Evolutionary conservation across 1,140 invertebrate genomes (phyloP).

Genomic region (Musca vetustissima): DNA sequence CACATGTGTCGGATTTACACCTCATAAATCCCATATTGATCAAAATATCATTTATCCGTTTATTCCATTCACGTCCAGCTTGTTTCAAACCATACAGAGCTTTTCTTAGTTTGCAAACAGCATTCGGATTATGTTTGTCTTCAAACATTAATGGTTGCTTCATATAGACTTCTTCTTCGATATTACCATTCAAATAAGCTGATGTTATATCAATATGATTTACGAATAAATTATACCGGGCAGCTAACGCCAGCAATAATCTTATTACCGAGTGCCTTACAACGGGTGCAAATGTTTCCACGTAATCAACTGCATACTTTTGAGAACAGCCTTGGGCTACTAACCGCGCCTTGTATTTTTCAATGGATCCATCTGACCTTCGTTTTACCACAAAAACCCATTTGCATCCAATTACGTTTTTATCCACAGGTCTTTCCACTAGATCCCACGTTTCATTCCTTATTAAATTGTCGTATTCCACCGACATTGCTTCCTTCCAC

Average conservation of each 20-base stretch:
- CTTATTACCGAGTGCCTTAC: conserved; percentile 45
- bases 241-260: conserved; percentile 49
- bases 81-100: conserved; percentile 51
- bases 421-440: conserved; percentile 32
- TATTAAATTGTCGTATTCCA: conserved; percentile 38
- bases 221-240: conserved; percentile 39
- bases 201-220: conserved; percentile 53
- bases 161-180: conserved; percentile 53
- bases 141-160: conserved; percentile 48
- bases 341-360: conserved; percentile 32
- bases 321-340: conserved; percentile 51
- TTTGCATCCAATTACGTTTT: conserved; percentile 40
- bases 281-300: conserved; percentile 52
- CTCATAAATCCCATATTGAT: conserved; percentile 11
- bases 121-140: conserved; percentile 32
- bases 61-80: conserved; percentile 43
- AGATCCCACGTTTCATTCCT: conserved; percentile 42
- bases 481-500: conserved; percentile 43
- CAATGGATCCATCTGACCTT: neutral
- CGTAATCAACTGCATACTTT: conserved; percentile 45
- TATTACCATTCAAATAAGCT: conserved; percentile 56
- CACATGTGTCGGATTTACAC: conserved; percentile 29
- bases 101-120: no score
- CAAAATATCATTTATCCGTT: conserved; percentile 1
- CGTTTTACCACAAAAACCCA: conserved; percentile 50